Evolutionary conservation across 2,888 invertebrate species (phyloP).

Genomic region (Tuberolachnus salignus): DNA sequence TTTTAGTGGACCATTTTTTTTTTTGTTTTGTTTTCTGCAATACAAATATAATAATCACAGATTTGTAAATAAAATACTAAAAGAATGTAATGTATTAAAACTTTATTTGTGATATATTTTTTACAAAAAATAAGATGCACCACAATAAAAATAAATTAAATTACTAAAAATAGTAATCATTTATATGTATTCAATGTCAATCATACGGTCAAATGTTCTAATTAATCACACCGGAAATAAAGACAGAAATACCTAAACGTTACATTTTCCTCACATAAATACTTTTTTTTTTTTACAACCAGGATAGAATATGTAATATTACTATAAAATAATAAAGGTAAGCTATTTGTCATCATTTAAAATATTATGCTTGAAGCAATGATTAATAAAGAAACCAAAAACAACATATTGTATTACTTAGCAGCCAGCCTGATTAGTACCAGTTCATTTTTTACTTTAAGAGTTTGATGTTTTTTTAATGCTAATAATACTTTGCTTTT

Average conservation of each 20-base stretch:
- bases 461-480: conserved; percentile 21
- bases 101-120: neutral
- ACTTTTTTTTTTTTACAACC: neutral
- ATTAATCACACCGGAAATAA: conserved; percentile 31
- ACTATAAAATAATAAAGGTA: neutral
- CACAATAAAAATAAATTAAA: neutral
- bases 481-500: conserved; percentile 42
- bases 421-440: conserved; percentile 5
- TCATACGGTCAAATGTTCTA: conserved; percentile 42
- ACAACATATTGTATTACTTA: conserved; percentile 24
- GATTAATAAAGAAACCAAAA: conserved; percentile 23
- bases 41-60: conserved; percentile 31
- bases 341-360: conserved; percentile 8
- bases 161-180: neutral
- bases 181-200: conserved; percentile 22
- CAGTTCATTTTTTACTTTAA: conserved; percentile 11
- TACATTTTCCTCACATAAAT: neutral
- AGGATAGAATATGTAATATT: neutral
- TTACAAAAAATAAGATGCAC: neutral
- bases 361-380: conserved; percentile 12
- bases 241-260: neutral
- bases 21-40: conserved; percentile 4
- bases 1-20: neutral
- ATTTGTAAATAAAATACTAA: conserved; percentile 39
- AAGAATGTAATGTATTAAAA: conserved; percentile 11